A percentile compares a stretch with the other conserved stretches of the same genome.
phyloP scores from a whole-genome alignment of 2,888 invertebrate genomes.

The Amiota communis region DNA sequence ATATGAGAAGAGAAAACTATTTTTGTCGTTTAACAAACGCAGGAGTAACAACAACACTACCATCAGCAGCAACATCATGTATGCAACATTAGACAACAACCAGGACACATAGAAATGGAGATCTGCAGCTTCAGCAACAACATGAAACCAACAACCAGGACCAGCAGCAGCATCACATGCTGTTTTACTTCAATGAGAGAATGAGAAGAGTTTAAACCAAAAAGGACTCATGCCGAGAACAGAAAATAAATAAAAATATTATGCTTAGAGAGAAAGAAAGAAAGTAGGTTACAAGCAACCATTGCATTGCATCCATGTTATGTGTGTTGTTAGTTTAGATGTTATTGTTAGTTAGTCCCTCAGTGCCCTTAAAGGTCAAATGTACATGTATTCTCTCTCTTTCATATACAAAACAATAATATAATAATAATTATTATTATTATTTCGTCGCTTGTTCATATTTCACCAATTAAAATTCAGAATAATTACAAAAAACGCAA shows the following conservation, averaged over 20 bases:
- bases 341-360: not conserved
- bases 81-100: slow-evolving; percentile 19
- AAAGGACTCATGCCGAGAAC: slow-evolving; percentile 27
- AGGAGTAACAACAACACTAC: slow-evolving; percentile 44
- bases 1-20: slow-evolving; percentile 65
- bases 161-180: slow-evolving; percentile 57
- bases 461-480: slow-evolving; percentile 4
- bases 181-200: slow-evolving; percentile 56
- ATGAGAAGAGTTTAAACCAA: slow-evolving; percentile 27
- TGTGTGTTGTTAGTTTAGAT: not conserved
- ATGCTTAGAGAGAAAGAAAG: slow-evolving; percentile 28
- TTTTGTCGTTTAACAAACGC: slow-evolving; percentile 52
- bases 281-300: slow-evolving; percentile 20
- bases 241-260: slow-evolving; percentile 37
- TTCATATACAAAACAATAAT: not conserved
- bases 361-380: slow-evolving; percentile 16
- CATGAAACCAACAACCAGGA: slow-evolving; percentile 30
- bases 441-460: slow-evolving; percentile 7
- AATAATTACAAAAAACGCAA: too few species aligned
- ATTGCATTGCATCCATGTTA: not conserved
- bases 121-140: slow-evolving; percentile 50
- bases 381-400: not conserved
- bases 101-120: not conserved
- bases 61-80: slow-evolving; percentile 32
- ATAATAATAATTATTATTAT: not conserved